A percentile compares a stretch with the other conserved stretches of the same genome.
These are phyloP conservation scores for Myotis brandtii DNA, from an alignment of 2,113 vertebrate genomes.

Conservation along the genomic window DNA sequence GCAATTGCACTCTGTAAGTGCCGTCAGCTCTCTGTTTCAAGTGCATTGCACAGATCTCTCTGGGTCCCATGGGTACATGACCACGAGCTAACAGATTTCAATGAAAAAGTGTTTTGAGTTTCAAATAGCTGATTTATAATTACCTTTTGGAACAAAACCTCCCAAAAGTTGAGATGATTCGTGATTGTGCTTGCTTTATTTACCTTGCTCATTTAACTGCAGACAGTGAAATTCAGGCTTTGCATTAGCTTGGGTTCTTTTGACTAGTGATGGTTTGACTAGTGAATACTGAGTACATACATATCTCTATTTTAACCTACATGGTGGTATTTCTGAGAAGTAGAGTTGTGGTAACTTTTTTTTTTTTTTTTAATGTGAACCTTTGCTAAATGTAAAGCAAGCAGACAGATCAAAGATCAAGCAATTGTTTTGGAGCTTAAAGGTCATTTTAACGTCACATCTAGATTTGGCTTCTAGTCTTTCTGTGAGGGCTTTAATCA, in stretches of 20 bases:
- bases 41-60: not conserved
- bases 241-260: not conserved
- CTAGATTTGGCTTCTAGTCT: constrained; percentile 8
- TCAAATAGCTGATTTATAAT: not conserved
- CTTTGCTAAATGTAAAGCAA: constrained; percentile 18
- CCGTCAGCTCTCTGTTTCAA: not conserved
- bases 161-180: not conserved
- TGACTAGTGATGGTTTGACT: not conserved
- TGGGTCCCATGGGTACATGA: not conserved
- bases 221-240: not conserved
- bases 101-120: constrained; percentile 3
- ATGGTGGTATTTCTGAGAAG: constrained; percentile 64
- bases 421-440: not conserved
- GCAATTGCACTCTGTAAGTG: not conserved
- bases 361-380: not conserved
- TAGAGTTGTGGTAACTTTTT: not conserved
- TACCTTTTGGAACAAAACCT: not conserved
- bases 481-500: constrained; percentile 32
- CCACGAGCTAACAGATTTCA: not conserved
- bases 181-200: not conserved
- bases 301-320: constrained; percentile 29
- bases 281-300: not conserved
- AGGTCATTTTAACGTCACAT: constrained; percentile 39
- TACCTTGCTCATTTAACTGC: not conserved
- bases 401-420: not conserved